Evolutionary conservation across 2,888 invertebrate genomes (phyloP).

Genomic region (Cosmopolites sordidus): DNA sequence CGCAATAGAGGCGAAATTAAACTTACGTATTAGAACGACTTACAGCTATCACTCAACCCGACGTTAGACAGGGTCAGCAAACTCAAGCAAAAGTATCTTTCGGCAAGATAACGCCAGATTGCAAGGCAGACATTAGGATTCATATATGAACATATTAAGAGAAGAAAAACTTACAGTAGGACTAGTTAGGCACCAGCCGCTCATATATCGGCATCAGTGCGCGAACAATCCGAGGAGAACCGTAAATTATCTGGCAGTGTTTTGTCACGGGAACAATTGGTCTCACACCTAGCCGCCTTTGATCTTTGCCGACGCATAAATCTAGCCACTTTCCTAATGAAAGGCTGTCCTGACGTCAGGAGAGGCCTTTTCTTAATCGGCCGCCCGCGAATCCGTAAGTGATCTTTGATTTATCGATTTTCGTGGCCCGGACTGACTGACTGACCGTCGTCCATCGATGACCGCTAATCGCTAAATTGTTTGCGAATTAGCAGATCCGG

Average conservation of each 20-base stretch:
- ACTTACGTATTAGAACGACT: no score
- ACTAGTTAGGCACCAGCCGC: conserved; percentile 15
- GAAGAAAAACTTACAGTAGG: no score
- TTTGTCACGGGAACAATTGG: conserved; percentile 53
- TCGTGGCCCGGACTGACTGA: conserved; percentile 1
- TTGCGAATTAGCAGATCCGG: no score
- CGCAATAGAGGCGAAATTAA: no score
- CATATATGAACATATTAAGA: no score
- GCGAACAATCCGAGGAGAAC: conserved; percentile 40
- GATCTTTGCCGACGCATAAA: conserved; percentile 49
- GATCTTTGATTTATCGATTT: conserved; percentile 46
- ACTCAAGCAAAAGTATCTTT: no score
- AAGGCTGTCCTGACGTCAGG: conserved; percentile 46
- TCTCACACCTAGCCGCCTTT: conserved; percentile 51
- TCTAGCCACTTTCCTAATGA: conserved; percentile 52
- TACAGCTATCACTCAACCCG: no score
- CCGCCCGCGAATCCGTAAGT: conserved; percentile 40
- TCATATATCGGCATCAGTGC: conserved; percentile 28
- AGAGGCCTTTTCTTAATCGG: conserved; percentile 27
- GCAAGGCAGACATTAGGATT: no score
- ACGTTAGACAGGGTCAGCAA: no score
- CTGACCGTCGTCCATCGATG: not conserved
- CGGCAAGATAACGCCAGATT: no score
- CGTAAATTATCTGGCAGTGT: conserved; percentile 51
- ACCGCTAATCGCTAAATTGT: not conserved